Conservation (phyloP, 1,140 invertebrate genomes). For the Papilio polytes region DNA sequence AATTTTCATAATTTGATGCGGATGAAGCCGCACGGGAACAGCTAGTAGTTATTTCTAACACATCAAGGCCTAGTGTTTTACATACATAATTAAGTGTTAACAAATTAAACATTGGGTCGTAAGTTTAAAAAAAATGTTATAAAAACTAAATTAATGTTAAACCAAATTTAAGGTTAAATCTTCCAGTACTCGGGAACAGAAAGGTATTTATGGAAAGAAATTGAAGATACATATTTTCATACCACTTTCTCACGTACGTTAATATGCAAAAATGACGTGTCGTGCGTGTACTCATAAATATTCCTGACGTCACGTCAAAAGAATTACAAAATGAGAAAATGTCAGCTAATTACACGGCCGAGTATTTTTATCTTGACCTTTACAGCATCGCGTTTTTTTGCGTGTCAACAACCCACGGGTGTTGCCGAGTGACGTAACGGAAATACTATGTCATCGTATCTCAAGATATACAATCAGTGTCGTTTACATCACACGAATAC, state of each 20-base stretch:
- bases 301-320: slow-evolving; percentile 42
- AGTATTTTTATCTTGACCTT: slow-evolving; percentile 67
- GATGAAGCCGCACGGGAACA: no score
- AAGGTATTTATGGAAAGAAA: background rate
- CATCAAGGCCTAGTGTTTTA: no score
- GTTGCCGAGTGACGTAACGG: slow-evolving; percentile 61
- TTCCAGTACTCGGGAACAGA: background rate
- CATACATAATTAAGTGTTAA: no score
- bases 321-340: slow-evolving; percentile 59
- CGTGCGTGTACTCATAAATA: slow-evolving; percentile 49
- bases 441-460: slow-evolving; percentile 42
- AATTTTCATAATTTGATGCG: no score
- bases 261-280: slow-evolving; percentile 41
- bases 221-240: background rate
- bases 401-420: slow-evolving; percentile 64
- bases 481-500: slow-evolving; percentile 36
- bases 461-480: slow-evolving; percentile 19
- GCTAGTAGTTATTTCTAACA: no score
- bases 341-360: slow-evolving; percentile 56
- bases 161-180: background rate
- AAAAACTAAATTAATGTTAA: no score
- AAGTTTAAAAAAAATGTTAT: no score
- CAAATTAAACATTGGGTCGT: no score
- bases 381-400: slow-evolving; percentile 51
- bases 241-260: slow-evolving; percentile 1